phyloP scores from a whole-genome alignment of 1,140 invertebrate genomes.

The Teleogryllus occipitalis region DNA sequence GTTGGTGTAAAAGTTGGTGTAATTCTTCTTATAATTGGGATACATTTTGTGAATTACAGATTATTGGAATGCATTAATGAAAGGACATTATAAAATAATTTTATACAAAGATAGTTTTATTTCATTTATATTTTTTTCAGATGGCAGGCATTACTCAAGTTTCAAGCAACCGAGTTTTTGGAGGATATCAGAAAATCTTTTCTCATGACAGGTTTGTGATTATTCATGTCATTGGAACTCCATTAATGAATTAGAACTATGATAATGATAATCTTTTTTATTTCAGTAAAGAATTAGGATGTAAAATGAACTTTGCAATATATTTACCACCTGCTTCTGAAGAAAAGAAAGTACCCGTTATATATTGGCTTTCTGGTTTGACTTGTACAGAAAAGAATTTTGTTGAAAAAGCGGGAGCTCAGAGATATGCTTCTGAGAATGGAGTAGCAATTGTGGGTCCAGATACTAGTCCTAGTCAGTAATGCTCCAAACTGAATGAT shows the following conservation, averaged over 20 bases:
- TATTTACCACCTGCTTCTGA: slow-evolving; percentile 75
- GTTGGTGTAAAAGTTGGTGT: too few relatives aligned
- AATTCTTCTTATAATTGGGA: too few relatives aligned
- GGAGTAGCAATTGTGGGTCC: slow-evolving; percentile 81
- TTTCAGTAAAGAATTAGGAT: slow-evolving; percentile 53
- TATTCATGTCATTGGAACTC: neutral
- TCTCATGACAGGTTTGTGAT: slow-evolving; percentile 61
- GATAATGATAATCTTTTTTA: neutral
- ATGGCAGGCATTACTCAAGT: slow-evolving; percentile 46
- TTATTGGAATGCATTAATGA: too few relatives aligned
- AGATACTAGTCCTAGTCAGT: slow-evolving; percentile 84
- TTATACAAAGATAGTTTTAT: too few relatives aligned
- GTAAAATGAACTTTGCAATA: slow-evolving; percentile 88
- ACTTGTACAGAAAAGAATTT: slow-evolving; percentile 96
- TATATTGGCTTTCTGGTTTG: slow-evolving; percentile 91
- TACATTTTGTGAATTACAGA: too few relatives aligned
- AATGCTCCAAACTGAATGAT: neutral
- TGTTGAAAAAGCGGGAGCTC: slow-evolving; percentile 88
- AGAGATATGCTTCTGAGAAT: slow-evolving; percentile 74
- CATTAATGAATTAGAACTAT: neutral
- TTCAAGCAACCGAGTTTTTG: slow-evolving; percentile 66
- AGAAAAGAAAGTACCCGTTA: slow-evolving; percentile 60
- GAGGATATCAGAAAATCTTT: slow-evolving; percentile 77
- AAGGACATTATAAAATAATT: too few relatives aligned
- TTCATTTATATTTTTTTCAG: slow-evolving; percentile 25